Evolutionary conservation across 92 coral and sea anemone genomes (phyloP), one percentile per base, ranked within the genome.

Genomic region (Actinostola sp.): DNA sequence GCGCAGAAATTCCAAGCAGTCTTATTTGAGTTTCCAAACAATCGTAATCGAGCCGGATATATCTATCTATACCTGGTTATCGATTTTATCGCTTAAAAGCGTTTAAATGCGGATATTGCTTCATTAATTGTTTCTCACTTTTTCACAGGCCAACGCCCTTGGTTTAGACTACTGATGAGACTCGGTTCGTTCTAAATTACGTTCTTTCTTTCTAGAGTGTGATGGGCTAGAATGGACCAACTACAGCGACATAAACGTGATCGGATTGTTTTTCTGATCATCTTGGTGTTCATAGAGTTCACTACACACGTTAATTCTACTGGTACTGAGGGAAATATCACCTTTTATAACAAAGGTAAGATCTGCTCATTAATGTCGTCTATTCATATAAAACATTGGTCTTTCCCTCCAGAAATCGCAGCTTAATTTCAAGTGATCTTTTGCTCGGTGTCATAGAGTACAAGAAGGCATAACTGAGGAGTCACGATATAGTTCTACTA

Each of bases 261-360:
- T n/a, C 3, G 36, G n/a, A n/a, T n/a, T 57, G 36, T 57, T 27
- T 27, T 67, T n/a, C 21, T 49, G 42, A 20, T 39, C 48, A 30
- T 46, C 17, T 29, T 67, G 39, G 42, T 67, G 60, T 27, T 65
- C 31, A 1, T 20, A 8, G 59, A 9, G 59, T 53, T 53, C 59
- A 53, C 25, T 53, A 28, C 29, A 57, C 63, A 28, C 31, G 73
- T 48, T 8, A 19, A 11, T 27, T 59, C 57, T n/a, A 45, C 60
- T 28, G 78, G 59, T 44, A 16, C 11, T 30, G 44, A 59, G 11
- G 54, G 24, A 11, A 72, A 72, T 36, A 72, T 72, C 64, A 72
- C 78, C 9, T 72, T 57, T 61, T 72, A 72, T 61, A 51, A 46
- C 31, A 72, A 72, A 72, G 78, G 78, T 72, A 60, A 28, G 78